Conservation (phyloP, 2,113 vertebrate species). For the Anser brachyrhynchus region DNA sequence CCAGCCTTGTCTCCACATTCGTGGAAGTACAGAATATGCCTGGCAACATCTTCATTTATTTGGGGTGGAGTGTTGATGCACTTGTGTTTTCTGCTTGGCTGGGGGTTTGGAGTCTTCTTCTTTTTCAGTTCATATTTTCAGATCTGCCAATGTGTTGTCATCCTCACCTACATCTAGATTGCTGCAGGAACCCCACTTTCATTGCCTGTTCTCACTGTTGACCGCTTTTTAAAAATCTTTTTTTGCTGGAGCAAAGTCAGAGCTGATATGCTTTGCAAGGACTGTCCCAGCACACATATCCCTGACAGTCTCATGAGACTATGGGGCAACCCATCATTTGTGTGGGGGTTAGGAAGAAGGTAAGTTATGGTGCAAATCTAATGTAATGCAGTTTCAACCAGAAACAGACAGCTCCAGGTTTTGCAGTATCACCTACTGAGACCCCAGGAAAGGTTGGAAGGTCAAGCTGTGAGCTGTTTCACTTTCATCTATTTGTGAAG, state of each 20-base stretch:
- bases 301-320: not conserved
- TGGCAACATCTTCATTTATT: constrained; percentile 35
- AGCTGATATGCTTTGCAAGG: not conserved
- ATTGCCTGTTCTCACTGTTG: not conserved
- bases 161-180: not conserved
- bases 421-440: constrained; percentile 29
- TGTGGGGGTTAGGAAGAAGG: not conserved
- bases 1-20: not conserved
- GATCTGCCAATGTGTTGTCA: not conserved
- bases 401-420: not conserved
- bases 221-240: not conserved
- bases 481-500: constrained; percentile 54
- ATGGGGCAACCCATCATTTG: not conserved
- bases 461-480: constrained; percentile 35
- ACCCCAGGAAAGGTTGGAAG: constrained; percentile 27
- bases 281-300: not conserved
- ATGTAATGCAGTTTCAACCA: not conserved
- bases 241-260: not conserved
- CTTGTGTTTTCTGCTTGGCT: constrained; percentile 12
- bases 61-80: not conserved
- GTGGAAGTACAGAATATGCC: constrained; percentile 27
- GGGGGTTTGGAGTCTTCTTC: constrained; percentile 11
- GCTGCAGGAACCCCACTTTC: not conserved
- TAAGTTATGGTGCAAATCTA: not conserved
- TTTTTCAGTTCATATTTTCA: constrained; percentile 12